These are phyloP conservation scores for Falco concolor DNA, from an alignment of 2,797 vertebrate genomes.

Conservation along the genomic window DNA sequence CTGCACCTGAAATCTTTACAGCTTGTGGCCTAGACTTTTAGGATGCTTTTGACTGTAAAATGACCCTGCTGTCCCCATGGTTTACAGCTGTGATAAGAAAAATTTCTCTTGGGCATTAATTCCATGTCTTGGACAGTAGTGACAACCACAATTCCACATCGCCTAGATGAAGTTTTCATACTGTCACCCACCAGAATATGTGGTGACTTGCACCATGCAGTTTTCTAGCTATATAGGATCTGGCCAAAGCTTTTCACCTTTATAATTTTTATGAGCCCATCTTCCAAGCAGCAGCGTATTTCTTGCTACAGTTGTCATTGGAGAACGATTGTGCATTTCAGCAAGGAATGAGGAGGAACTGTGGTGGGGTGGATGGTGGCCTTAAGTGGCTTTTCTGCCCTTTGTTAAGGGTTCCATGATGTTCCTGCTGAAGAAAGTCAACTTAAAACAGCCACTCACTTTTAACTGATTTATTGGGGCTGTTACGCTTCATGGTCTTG, in stretches of 20 bases:
- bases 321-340: not conserved
- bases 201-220: not conserved
- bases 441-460: not conserved
- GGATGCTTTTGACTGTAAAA: not conserved
- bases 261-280: not conserved
- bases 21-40: not conserved
- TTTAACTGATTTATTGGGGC: not conserved
- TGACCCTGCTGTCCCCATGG: not conserved
- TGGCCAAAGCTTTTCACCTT: not conserved
- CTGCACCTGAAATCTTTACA: not conserved
- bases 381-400: not conserved
- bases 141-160: not conserved
- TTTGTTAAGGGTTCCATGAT: not conserved
- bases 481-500: not conserved
- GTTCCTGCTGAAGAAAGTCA: not conserved
- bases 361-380: not conserved
- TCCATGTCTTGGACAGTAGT: not conserved
- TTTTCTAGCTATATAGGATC: not conserved
- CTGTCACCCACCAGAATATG: not conserved
- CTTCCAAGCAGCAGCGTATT: not conserved
- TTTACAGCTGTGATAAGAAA: not conserved
- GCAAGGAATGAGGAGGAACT: not conserved
- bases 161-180: not conserved
- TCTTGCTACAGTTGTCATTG: not conserved
- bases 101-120: rapidly evolving